Conservation (phyloP, 2,888 invertebrate genomes). For the Rotaria socialis region DNA sequence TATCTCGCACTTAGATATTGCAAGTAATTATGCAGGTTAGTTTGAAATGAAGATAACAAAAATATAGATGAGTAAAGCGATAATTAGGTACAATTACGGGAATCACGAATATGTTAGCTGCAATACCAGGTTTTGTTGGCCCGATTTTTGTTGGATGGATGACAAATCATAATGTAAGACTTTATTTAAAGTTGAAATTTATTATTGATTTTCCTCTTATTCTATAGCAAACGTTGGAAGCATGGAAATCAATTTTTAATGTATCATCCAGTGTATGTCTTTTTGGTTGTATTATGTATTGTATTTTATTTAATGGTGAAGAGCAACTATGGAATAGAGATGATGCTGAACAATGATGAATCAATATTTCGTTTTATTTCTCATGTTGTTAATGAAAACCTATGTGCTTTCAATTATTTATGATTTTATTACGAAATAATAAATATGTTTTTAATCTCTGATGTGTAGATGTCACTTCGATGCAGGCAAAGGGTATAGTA, state of each 20-base stretch:
- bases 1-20: slow-evolving; percentile 10
- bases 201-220: too few relatives aligned
- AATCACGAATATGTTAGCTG: slow-evolving; percentile 43
- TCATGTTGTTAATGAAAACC: neutral
- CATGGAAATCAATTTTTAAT: slow-evolving; percentile 42
- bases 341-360: neutral
- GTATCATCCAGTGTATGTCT: slow-evolving; percentile 38
- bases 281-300: slow-evolving; percentile 42
- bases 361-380: neutral
- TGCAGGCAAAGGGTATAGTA: neutral
- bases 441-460: neutral
- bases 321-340: slow-evolving; percentile 40
- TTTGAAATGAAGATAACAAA: too few relatives aligned
- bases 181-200: neutral
- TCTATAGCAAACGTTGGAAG: slow-evolving; percentile 38
- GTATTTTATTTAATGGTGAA: slow-evolving; percentile 38
- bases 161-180: slow-evolving; percentile 29
- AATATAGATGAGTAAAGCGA: too few relatives aligned
- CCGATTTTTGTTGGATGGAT: slow-evolving; percentile 40
- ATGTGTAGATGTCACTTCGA: neutral
- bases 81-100: slow-evolving; percentile 39
- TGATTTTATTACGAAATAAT: neutral
- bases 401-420: neutral
- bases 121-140: slow-evolving; percentile 42
- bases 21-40: slow-evolving; percentile 14